A percentile compares a stretch with the other conserved stretches of the same genome.
These are phyloP conservation scores for Dolichopus griseipennis DNA, from an alignment of 2,888 invertebrate genomes.

Conservation along the genomic window DNA sequence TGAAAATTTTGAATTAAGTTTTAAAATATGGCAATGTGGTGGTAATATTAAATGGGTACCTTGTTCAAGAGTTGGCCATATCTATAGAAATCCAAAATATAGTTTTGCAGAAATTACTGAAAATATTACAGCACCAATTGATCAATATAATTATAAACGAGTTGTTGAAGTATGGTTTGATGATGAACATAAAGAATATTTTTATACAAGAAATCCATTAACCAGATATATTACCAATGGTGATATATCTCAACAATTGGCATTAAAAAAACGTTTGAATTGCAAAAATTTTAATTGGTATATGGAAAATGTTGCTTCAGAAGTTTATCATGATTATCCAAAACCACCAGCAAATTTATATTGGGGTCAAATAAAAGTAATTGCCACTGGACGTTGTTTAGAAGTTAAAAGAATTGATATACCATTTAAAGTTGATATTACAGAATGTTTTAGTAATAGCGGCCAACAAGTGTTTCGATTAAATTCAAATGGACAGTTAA, in stretches of 20 bases:
- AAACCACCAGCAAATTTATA: slow-evolving; percentile 48
- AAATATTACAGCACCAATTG: slow-evolving; percentile 82
- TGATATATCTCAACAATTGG: slow-evolving; percentile 64
- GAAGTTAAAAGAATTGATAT: slow-evolving; percentile 36
- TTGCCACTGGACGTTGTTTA: slow-evolving; percentile 50
- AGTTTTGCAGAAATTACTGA: slow-evolving; percentile 70
- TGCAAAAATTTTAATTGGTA: slow-evolving; percentile 86
- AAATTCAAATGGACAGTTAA: background rate
- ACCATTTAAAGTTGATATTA: slow-evolving; percentile 18
- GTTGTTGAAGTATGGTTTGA: slow-evolving; percentile 76
- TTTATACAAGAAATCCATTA: slow-evolving; percentile 68
- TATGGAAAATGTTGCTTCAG: slow-evolving; percentile 69
- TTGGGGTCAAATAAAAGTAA: slow-evolving; percentile 68
- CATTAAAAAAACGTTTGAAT: slow-evolving; percentile 63
- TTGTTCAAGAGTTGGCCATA: slow-evolving; percentile 87
- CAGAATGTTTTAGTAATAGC: slow-evolving; percentile 18
- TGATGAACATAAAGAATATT: slow-evolving; percentile 70
- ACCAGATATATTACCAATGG: slow-evolving; percentile 56
- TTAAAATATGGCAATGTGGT: slow-evolving; percentile 73
- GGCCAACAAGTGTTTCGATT: slow-evolving; percentile 17
- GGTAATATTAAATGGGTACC: slow-evolving; percentile 82
- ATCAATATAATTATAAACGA: slow-evolving; percentile 44
- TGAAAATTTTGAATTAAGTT: slow-evolving; percentile 92
- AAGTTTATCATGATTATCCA: slow-evolving; percentile 55
- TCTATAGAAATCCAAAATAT: slow-evolving; percentile 72